These are phyloP conservation scores for Gisinianus flammeolus DNA, from an alignment of 2,888 invertebrate species.

Conservation along the genomic window DNA sequence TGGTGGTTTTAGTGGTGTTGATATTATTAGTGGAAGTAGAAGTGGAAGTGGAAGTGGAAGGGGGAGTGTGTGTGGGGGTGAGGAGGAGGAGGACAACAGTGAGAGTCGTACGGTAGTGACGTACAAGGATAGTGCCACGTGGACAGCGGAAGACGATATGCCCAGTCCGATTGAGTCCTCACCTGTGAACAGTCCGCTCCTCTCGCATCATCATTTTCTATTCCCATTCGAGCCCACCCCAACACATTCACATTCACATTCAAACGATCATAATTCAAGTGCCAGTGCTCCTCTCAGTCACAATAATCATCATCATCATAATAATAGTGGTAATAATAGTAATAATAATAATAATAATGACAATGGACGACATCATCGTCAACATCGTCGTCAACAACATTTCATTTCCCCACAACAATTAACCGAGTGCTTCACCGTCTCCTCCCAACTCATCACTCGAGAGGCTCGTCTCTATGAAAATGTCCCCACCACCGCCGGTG, in stretches of 20 bases:
- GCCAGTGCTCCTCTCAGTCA: too few relatives aligned
- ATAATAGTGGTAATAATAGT: too few relatives aligned
- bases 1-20: too few relatives aligned
- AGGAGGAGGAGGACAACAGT: too few relatives aligned
- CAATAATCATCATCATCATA: too few relatives aligned
- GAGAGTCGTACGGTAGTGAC: slow-evolving; percentile 25
- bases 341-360: slow-evolving; percentile 14
- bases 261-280: background rate
- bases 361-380: slow-evolving; percentile 40
- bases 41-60: too few relatives aligned
- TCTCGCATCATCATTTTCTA: background rate
- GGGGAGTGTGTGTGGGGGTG: too few relatives aligned
- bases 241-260: background rate
- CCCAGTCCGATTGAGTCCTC: slow-evolving; percentile 55
- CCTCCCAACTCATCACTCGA: slow-evolving; percentile 53
- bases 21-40: background rate
- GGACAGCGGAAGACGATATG: slow-evolving; percentile 58
- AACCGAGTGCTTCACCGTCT: slow-evolving; percentile 54
- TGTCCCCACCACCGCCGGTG: slow-evolving; percentile 51
- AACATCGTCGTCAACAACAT: slow-evolving; percentile 35
- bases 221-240: background rate
- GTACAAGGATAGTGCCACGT: slow-evolving; percentile 56
- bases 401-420: too few relatives aligned
- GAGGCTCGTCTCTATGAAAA: slow-evolving; percentile 58
- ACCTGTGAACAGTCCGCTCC: slow-evolving; percentile 52